These are phyloP conservation scores for Pollimyrus isidori DNA, from an alignment of 2,113 vertebrate species.

Conservation along the genomic window DNA sequence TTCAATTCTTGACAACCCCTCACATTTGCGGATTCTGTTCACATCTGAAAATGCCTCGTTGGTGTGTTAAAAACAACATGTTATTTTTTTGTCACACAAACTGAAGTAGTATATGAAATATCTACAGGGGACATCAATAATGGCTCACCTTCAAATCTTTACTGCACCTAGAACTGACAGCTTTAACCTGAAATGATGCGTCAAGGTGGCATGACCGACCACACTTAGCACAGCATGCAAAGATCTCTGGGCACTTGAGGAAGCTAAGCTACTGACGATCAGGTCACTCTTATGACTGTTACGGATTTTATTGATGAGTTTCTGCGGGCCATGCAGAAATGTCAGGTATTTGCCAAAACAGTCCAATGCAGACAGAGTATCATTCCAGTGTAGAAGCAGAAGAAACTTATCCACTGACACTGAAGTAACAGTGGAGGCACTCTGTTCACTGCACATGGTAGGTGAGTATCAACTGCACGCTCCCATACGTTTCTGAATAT, in stretches of 20 bases:
- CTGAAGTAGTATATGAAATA: neutral
- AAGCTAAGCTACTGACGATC: conserved; percentile 42
- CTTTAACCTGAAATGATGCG: conserved; percentile 29
- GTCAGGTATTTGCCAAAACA: conserved; percentile 40
- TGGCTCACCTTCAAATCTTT: conserved; percentile 23
- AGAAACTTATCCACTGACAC: neutral
- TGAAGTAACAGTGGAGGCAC: neutral
- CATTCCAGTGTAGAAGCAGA: conserved; percentile 36
- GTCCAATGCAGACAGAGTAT: conserved; percentile 40
- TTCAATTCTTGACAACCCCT: neutral
- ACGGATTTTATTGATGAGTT: neutral
- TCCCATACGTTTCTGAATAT: neutral
- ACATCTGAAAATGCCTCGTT: neutral
- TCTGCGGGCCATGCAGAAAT: neutral
- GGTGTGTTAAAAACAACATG: neutral
- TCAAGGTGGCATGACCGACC: neutral
- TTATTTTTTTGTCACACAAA: neutral
- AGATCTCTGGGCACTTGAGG: neutral
- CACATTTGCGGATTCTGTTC: neutral
- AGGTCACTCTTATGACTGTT: neutral
- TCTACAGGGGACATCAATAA: neutral
- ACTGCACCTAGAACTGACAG: conserved; percentile 25
- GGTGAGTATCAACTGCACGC: neutral
- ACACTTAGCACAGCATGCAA: neutral
- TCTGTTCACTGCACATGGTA: neutral